Percentiles rank a stretch among this genome's conserved stretches.
phyloP scores from a whole-genome alignment of 1,140 invertebrate genomes.

The Anadara kagoshimensis region DNA sequence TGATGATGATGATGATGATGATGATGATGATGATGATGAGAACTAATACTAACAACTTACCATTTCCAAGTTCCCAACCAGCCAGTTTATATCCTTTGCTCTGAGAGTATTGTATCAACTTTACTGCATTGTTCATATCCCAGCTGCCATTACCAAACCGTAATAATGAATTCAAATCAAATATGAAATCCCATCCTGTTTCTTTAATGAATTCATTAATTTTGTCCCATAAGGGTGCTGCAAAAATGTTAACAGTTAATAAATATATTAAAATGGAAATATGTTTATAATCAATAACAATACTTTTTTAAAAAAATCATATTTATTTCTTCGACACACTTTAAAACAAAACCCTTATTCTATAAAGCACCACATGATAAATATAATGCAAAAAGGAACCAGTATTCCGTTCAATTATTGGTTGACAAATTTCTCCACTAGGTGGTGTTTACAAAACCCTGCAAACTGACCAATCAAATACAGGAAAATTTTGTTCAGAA shows the following conservation, averaged over 20 bases:
- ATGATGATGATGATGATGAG: neutral
- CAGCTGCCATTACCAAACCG: constrained; percentile 77
- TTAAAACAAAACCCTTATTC: no score
- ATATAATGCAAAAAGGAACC: no score
- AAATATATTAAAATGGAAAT: no score
- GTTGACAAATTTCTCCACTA: no score
- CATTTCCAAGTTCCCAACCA: constrained; percentile 86
- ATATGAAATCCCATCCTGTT: constrained; percentile 78
- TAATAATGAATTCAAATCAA: constrained; percentile 81
- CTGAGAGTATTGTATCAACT: constrained; percentile 79
- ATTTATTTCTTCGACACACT: no score
- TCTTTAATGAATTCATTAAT: constrained; percentile 79
- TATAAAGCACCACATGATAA: no score
- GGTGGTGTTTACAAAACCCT: no score
- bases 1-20: neutral
- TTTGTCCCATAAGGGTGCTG: constrained; percentile 75
- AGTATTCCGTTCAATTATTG: no score
- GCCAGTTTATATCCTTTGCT: constrained; percentile 74
- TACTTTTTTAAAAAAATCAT: no score
- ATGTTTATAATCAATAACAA: no score
- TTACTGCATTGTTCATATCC: constrained; percentile 80
- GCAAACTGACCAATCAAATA: no score
- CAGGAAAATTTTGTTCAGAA: no score
- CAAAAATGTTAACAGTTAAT: constrained; percentile 2
- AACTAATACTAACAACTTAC: constrained; percentile 65